A percentile compares a stretch with the other conserved stretches of the same genome.
Conservation (phyloP, 2,797 vertebrate species). For the Taeniopygia guttata region DNA sequence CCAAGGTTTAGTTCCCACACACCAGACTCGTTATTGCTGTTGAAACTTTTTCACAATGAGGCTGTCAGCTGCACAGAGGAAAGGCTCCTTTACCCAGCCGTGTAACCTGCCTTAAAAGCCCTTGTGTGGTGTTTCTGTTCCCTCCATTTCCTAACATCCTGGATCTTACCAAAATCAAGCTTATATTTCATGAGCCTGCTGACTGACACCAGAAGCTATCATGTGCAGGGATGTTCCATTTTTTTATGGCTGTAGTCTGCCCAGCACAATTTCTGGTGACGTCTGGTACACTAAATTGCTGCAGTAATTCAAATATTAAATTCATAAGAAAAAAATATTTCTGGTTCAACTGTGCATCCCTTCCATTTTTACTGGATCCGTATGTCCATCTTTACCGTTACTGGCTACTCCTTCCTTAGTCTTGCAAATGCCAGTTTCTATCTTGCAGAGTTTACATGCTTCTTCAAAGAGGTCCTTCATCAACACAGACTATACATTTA, state of each 20-base stretch:
- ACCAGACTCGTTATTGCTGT: neutral
- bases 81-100: neutral
- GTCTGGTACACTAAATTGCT: neutral
- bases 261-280: neutral
- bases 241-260: neutral
- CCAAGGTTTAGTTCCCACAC: neutral
- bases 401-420: neutral
- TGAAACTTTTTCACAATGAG: neutral
- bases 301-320: neutral
- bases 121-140: neutral
- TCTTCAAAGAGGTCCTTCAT: neutral
- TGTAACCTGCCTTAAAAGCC: neutral
- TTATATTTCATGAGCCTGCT: neutral
- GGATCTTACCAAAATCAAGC: neutral
- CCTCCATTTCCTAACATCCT: neutral
- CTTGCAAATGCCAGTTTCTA: neutral
- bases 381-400: neutral
- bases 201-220: neutral
- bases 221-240: neutral
- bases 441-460: neutral
- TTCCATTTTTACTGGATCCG: neutral
- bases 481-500: neutral
- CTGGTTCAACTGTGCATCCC: neutral
- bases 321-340: neutral
- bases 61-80: neutral